Evolutionary conservation across 2,888 invertebrate species (phyloP).

Genomic region (Chydorus sphaericus): DNA sequence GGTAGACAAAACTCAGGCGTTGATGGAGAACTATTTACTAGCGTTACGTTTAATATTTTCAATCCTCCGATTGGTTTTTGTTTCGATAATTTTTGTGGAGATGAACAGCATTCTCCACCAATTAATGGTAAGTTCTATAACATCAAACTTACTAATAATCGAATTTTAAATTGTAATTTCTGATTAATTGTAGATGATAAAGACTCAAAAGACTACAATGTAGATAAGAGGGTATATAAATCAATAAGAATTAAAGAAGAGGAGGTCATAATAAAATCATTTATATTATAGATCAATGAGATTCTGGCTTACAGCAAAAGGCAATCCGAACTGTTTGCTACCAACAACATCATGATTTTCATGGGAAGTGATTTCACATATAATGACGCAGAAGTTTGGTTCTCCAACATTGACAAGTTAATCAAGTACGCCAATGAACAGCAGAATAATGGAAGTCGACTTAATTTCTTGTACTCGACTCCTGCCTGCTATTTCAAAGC

Average conservation of each 20-base stretch:
- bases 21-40: constrained; percentile 33
- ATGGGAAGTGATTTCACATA: constrained; percentile 91
- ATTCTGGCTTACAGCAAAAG: constrained; percentile 15
- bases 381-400: constrained; percentile 51
- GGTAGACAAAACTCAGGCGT: constrained; percentile 22
- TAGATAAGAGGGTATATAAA: constrained; percentile 11
- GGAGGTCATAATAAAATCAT: too few species aligned
- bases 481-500: constrained; percentile 73
- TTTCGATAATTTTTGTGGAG: constrained; percentile 34
- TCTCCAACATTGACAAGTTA: constrained; percentile 70
- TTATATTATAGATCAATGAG: constrained; percentile 14
- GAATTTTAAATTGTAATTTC: constrained; percentile 35
- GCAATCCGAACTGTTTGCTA: constrained; percentile 31
- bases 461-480: constrained; percentile 54
- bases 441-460: constrained; percentile 1
- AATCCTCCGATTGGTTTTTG: constrained; percentile 36
- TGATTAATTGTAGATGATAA: constrained; percentile 15
- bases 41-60: constrained; percentile 31
- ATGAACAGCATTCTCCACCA: too few species aligned
- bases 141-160: too few species aligned
- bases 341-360: constrained; percentile 66
- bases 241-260: not conserved
- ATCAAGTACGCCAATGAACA: constrained; percentile 38
- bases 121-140: too few species aligned
- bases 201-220: constrained; percentile 16